Percentiles rank a stretch among this genome's conserved stretches.
Evolutionary conservation across 2,888 invertebrate genomes (phyloP).

Genomic region (Synergus umbraculus): DNA sequence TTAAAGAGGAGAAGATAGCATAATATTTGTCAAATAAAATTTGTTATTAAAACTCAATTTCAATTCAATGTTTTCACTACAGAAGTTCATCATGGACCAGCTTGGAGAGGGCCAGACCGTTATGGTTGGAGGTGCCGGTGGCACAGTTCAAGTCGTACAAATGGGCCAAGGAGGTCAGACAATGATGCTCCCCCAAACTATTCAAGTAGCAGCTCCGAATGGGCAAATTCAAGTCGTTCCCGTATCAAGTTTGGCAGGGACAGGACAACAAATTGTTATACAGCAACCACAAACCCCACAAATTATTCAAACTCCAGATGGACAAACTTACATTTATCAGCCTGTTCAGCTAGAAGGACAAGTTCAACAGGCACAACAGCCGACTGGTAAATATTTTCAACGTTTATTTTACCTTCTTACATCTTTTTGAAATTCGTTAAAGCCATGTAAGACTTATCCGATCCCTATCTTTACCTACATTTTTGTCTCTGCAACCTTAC

Average conservation of each 20-base stretch:
- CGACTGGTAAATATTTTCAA: conserved; percentile 78
- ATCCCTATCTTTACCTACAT: too few relatives aligned
- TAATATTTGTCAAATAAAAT: too few relatives aligned
- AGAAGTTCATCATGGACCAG: conserved; percentile 69
- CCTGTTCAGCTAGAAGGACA: conserved; percentile 82
- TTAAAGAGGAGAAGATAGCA: too few relatives aligned
- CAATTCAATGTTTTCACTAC: neutral
- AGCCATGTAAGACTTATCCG: too few relatives aligned
- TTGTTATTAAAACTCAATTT: neutral
- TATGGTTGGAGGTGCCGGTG: conserved; percentile 73
- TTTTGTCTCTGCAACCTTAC: too few relatives aligned
- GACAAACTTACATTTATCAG: conserved; percentile 95
- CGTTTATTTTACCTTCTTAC: too few relatives aligned
- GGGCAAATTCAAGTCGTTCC: conserved; percentile 87
- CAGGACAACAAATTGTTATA: conserved; percentile 81
- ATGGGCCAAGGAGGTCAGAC: conserved; percentile 82
- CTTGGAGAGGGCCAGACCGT: conserved; percentile 74
- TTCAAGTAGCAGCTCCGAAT: conserved; percentile 82
- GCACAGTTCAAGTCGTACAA: conserved; percentile 73
- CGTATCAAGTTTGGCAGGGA: conserved; percentile 80
- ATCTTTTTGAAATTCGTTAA: too few relatives aligned
- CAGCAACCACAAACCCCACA: conserved; percentile 86
- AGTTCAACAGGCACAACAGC: conserved; percentile 80
- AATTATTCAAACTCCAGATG: conserved; percentile 93
- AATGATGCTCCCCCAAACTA: conserved; percentile 80